Percentiles rank a stretch among this genome's conserved stretches.
Evolutionary conservation across 2,113 vertebrate genomes (phyloP).

Genomic region (Leiothrix lutea): DNA sequence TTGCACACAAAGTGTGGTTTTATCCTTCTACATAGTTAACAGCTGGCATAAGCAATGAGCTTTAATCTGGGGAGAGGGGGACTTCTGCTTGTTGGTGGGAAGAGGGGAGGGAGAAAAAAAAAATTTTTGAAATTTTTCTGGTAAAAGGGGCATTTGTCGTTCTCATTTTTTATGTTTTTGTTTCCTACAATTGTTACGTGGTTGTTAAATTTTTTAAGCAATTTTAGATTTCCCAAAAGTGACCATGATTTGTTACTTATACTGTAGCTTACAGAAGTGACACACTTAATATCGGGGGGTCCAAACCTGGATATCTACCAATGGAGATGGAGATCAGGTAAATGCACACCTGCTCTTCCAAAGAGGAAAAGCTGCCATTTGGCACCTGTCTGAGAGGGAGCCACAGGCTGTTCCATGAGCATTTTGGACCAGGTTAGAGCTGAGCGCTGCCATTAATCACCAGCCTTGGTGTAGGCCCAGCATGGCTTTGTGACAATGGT

Average conservation of each 20-base stretch:
- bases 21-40: neutral
- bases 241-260: conserved; percentile 75
- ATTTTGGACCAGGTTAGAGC: neutral
- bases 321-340: conserved; percentile 79
- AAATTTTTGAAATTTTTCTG: neutral
- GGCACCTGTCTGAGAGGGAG: conserved; percentile 48
- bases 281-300: conserved; percentile 78
- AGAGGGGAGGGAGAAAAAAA: neutral
- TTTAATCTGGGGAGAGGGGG: neutral
- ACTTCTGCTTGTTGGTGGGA: neutral
- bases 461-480: neutral
- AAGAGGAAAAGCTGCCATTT: conserved; percentile 4
- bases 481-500: conserved; percentile 19
- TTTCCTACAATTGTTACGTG: conserved; percentile 31
- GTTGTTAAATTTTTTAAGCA: conserved; percentile 35
- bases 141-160: neutral
- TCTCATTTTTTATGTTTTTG: conserved; percentile 9
- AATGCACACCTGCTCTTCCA: conserved; percentile 67
- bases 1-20: neutral
- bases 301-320: conserved; percentile 78
- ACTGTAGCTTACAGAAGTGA: conserved; percentile 79
- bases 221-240: conserved; percentile 59
- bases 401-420: neutral
- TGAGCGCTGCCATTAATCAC: neutral
- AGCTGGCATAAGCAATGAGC: neutral